Percentiles rank a stretch among this genome's conserved stretches.
phyloP scores from a whole-genome alignment of 2,113 vertebrate genomes.

The Trichechus manatus region DNA sequence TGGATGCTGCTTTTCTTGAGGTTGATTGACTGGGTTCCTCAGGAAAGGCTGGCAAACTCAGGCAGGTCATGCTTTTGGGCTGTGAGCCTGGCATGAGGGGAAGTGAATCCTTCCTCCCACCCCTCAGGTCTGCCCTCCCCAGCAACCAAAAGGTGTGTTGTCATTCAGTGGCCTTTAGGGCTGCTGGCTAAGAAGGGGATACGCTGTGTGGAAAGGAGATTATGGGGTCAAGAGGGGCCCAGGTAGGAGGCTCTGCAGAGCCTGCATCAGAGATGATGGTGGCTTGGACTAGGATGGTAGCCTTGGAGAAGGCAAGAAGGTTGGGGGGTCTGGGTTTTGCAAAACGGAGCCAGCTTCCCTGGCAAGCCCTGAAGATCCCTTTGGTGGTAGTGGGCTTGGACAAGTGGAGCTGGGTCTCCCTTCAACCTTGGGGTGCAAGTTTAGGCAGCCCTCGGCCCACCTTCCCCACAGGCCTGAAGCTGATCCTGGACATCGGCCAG shows the following conservation, averaged over 20 bases:
- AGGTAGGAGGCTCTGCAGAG: not conserved
- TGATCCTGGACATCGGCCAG: slow-evolving; percentile 91
- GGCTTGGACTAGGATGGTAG: not conserved
- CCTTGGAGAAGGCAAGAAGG: not conserved
- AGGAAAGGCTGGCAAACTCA: not conserved
- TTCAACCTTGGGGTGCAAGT: too few relatives aligned
- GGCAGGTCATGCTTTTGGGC: not conserved
- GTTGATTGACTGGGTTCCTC: not conserved
- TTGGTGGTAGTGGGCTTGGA: not conserved
- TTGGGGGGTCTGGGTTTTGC: not conserved
- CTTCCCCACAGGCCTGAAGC: slow-evolving; percentile 87
- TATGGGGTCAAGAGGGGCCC: not conserved
- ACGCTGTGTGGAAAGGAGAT: not conserved
- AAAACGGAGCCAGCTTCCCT: not conserved
- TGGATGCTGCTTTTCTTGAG: fast-evolving
- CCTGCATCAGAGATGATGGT: not conserved
- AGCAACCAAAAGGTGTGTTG: not conserved
- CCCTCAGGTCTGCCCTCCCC: not conserved
- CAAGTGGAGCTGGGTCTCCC: not conserved
- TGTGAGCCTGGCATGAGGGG: not conserved
- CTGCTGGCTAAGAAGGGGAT: not conserved
- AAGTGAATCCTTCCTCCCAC: not conserved
- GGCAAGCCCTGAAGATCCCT: not conserved
- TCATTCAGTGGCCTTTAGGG: not conserved
- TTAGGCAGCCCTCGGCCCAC: not conserved